A percentile compares a stretch with the other conserved stretches of the same genome.
Evolutionary conservation across 2,797 vertebrate genomes (phyloP).

Genomic region (Emydoidea blandingii): DNA sequence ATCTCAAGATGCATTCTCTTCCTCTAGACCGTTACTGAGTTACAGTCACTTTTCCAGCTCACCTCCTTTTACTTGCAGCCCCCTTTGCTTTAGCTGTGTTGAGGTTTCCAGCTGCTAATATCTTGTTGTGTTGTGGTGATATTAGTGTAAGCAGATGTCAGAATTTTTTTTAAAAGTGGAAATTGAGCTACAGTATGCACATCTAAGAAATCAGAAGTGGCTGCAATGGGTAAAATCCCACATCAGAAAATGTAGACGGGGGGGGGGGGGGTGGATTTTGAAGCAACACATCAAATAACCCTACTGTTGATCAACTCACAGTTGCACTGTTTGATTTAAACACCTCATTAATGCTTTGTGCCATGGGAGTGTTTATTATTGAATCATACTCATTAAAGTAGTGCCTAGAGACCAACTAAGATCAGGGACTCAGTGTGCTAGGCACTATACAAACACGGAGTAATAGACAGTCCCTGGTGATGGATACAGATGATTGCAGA

Average conservation of each 20-base stretch:
- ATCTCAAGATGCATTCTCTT: background rate
- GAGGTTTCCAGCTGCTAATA: accelerated
- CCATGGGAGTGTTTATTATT: background rate
- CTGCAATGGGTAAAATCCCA: background rate
- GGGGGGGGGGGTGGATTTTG: background rate
- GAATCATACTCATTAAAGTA: accelerated
- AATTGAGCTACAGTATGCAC: background rate
- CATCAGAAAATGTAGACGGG: background rate
- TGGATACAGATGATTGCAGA: background rate
- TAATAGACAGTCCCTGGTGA: background rate
- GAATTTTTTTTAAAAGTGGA: background rate
- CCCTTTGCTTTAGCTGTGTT: background rate
- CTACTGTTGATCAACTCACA: background rate
- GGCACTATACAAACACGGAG: background rate
- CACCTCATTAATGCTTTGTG: background rate
- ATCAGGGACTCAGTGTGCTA: background rate
- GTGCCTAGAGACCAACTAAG: background rate
- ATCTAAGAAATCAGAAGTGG: background rate
- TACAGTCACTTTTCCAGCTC: background rate
- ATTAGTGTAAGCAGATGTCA: conserved; percentile 5
- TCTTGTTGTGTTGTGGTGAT: background rate
- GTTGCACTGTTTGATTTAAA: background rate
- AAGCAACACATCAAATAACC: background rate
- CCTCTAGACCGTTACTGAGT: background rate
- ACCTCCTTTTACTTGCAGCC: background rate